These are phyloP conservation scores for Dolichoris vasculosae DNA, from an alignment of 1,140 invertebrate genomes.

Conservation along the genomic window DNA sequence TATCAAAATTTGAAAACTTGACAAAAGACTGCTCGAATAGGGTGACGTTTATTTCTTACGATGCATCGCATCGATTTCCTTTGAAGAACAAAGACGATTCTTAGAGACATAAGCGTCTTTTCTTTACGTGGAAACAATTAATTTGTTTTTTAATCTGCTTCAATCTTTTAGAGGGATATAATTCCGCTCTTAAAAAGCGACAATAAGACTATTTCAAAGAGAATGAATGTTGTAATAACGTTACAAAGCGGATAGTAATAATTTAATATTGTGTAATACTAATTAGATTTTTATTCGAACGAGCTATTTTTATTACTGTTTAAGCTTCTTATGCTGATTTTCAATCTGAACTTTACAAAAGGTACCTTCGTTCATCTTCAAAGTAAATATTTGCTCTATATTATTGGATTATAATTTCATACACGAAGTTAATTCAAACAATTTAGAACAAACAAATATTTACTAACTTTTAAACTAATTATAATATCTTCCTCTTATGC, in stretches of 20 bases:
- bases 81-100: not conserved
- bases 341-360: not conserved
- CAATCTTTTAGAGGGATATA: not conserved
- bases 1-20: not conserved
- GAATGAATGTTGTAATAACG: not conserved
- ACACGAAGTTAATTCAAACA: not conserved
- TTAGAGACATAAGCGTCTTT: not conserved
- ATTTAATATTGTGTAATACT: not conserved
- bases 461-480: not conserved
- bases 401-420: not conserved
- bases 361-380: not conserved
- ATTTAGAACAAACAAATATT: not conserved
- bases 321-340: not conserved
- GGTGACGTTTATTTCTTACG: not conserved
- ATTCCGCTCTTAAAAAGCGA: not conserved
- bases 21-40: not conserved
- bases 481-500: not conserved
- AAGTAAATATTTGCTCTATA: slow-evolving; percentile 1
- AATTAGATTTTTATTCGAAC: not conserved
- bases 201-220: not conserved
- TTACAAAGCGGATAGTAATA: not conserved
- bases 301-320: not conserved
- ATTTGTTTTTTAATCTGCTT: not conserved
- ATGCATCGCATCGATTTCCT: not conserved
- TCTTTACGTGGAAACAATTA: not conserved